Evolutionary conservation across 2,888 invertebrate species (phyloP).

Genomic region (Ectobius pallidus): DNA sequence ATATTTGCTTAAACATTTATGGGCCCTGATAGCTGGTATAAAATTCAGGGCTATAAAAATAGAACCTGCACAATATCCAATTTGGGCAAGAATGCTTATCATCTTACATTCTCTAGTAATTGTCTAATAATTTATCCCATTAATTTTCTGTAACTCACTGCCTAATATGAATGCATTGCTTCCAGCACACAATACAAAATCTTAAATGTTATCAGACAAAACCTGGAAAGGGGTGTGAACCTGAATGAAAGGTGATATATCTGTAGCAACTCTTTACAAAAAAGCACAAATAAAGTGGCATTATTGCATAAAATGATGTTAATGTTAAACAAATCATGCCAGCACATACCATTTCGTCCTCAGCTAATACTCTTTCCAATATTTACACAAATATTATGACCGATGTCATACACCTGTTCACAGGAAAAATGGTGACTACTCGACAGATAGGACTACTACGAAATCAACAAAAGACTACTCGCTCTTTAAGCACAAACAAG

Average conservation of each 20-base stretch:
- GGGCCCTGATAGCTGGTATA: too few species aligned
- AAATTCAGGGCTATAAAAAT: too few species aligned
- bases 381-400: slow-evolving; percentile 13
- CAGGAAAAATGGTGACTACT: slow-evolving; percentile 37
- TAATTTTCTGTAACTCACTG: too few species aligned
- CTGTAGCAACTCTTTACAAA: not conserved
- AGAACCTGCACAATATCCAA: too few species aligned
- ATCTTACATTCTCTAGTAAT: too few species aligned
- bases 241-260: not conserved
- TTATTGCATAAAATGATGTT: not conserved
- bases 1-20: too few species aligned
- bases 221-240: slow-evolving; percentile 39
- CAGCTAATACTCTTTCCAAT: slow-evolving; percentile 14
- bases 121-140: too few species aligned
- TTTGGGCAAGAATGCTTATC: too few species aligned
- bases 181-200: too few species aligned
- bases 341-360: slow-evolving; percentile 30
- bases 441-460: slow-evolving; percentile 28
- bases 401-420: slow-evolving; percentile 33
- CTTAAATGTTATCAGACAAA: not conserved
- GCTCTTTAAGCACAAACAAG: not conserved
- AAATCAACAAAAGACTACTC: slow-evolving; percentile 15
- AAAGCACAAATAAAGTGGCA: not conserved
- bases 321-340: not conserved
- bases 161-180: too few species aligned